Evolutionary conservation across 2,113 vertebrate genomes (phyloP).

Genomic region (Lathamus discolor): DNA sequence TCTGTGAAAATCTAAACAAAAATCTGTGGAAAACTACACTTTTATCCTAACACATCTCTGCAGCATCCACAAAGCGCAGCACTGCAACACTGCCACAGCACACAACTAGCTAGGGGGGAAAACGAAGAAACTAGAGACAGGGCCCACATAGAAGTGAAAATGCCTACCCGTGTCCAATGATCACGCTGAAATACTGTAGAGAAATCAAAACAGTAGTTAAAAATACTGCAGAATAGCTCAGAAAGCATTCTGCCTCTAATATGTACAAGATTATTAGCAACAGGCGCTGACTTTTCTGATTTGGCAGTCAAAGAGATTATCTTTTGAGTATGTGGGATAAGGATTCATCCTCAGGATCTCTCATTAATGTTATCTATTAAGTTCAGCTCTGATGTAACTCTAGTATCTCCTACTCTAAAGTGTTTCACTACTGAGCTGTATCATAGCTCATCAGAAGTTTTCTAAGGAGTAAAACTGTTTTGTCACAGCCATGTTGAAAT

Average conservation of each 20-base stretch:
- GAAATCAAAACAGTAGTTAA: conserved; percentile 42
- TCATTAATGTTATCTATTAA: not conserved
- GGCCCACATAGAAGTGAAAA: conserved; percentile 29
- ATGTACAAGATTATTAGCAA: not conserved
- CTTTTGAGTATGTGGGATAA: not conserved
- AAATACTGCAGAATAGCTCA: not conserved
- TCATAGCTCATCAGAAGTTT: not conserved
- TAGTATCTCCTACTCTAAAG: not conserved
- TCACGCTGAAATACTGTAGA: conserved; percentile 52
- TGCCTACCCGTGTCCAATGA: conserved; percentile 47
- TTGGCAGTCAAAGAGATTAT: not conserved
- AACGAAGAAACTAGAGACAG: not conserved
- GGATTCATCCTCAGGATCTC: not conserved
- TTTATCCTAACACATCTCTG: not conserved
- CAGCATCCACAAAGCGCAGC: conserved; percentile 26
- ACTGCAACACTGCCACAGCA: conserved; percentile 28
- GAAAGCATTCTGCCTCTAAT: not conserved
- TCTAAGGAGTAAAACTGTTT: not conserved
- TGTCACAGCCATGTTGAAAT: not conserved
- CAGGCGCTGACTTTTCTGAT: not conserved
- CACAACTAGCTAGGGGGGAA: not conserved
- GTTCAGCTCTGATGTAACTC: not conserved
- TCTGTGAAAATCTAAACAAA: conserved; percentile 38
- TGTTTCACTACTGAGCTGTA: not conserved
- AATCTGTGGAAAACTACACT: conserved; percentile 6